Conservation (phyloP, 2,113 vertebrate genomes). For the Onychorhynchus coronatus region DNA sequence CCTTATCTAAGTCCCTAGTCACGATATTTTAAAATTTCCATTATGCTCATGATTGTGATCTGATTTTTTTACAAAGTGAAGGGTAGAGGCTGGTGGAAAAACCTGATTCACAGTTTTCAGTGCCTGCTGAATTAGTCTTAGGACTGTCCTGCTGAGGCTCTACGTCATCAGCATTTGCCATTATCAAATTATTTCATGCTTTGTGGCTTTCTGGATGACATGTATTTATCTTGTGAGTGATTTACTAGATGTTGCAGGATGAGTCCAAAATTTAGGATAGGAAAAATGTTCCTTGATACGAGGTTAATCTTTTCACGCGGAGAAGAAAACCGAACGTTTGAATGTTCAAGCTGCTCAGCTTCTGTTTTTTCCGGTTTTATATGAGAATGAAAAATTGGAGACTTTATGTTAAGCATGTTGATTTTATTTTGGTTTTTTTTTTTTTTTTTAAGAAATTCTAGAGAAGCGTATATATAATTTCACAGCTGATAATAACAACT, state of each 20-base stretch:
- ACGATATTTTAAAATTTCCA: accelerated
- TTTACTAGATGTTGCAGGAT: not conserved
- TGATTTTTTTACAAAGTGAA: not conserved
- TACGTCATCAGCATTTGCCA: not conserved
- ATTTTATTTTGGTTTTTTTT: not conserved
- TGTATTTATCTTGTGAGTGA: not conserved
- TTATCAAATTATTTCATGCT: not conserved
- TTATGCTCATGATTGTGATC: not conserved
- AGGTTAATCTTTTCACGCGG: not conserved
- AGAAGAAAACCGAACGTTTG: not conserved
- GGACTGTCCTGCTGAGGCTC: not conserved
- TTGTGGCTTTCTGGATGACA: not conserved
- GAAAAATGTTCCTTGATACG: not conserved
- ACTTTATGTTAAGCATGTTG: accelerated
- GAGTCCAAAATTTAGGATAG: not conserved
- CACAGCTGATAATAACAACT: not conserved
- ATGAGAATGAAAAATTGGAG: not conserved
- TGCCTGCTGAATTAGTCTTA: not conserved
- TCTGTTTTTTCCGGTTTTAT: not conserved
- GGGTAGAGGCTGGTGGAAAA: not conserved
- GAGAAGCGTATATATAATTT: not conserved
- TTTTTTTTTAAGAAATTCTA: not conserved
- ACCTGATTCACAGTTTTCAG: not conserved
- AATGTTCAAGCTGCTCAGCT: not conserved
- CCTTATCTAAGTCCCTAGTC: not conserved